Evolutionary conservation across 2,113 vertebrate species (phyloP).

Genomic region (Dasypus novemcinctus): DNA sequence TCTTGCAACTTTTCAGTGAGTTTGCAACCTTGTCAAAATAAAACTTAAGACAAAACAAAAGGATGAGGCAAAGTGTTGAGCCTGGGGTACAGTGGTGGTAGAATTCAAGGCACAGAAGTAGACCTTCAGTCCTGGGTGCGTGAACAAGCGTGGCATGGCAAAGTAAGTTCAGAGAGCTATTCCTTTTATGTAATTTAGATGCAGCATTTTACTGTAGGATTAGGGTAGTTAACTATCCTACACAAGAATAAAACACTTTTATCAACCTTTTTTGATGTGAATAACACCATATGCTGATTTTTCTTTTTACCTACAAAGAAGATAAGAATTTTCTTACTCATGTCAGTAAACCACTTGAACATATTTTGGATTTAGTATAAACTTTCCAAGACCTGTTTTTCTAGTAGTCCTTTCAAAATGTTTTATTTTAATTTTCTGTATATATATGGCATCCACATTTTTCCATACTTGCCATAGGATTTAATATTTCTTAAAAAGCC

Average conservation of each 20-base stretch:
- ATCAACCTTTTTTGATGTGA: background rate
- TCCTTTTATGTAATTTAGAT: background rate
- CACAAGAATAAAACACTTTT: background rate
- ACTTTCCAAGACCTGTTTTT: background rate
- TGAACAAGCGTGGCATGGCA: background rate
- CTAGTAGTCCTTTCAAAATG: background rate
- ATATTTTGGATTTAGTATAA: background rate
- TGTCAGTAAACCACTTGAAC: background rate
- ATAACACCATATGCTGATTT: background rate
- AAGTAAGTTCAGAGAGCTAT: background rate
- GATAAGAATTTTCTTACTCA: background rate
- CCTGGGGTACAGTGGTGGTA: background rate
- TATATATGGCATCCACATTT: background rate
- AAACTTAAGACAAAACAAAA: background rate
- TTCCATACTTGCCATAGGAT: background rate
- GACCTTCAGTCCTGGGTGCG: accelerated
- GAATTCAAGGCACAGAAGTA: background rate
- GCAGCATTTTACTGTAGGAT: background rate
- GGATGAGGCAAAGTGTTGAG: background rate
- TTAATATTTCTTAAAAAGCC: background rate
- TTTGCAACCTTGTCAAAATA: background rate
- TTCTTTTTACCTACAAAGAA: background rate
- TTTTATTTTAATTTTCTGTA: background rate
- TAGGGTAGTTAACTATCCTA: background rate
- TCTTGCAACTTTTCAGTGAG: background rate